Base-by-base conservation (phyloP, 2,888 invertebrate genomes). In the Agonopterix subpropinquella region DNA sequence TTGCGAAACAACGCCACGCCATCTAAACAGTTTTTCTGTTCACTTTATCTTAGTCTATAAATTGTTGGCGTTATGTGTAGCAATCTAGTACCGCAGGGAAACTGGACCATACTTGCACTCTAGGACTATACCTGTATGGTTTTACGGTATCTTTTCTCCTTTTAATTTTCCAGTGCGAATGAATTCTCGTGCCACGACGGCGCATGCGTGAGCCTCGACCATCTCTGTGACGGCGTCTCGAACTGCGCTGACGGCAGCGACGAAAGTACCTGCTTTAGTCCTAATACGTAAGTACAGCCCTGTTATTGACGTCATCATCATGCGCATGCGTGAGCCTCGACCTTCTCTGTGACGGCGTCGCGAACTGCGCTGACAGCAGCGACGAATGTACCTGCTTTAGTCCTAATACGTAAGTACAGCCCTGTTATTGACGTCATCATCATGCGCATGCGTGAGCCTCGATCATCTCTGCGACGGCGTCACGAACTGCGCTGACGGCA, bases 171-270 rank as follows among this genome's bases (percentile, higher is more conserved):
- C 65, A 77, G 77, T 11, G 3, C 5, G 1, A 54, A 61, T 1
- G 73, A 78, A 51, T 66, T 64, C 47, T 8, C 51, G 0, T 79
- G 79, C 36, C 35, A 35, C 0, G 71, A 77, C 39, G 69, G 74
- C 0, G 44, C 57, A 1, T 79, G 79, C 52, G 50, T 77, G 18
- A 59, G 53, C 2, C 10, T 57, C 1, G 50, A 51, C 8, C 48
- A 50, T 0, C 36, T 65, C 2, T 79, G 78, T 48, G 70, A 79
- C 10, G 75, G 74, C 0, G 10, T 2, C 0, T 11, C 2, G 0
- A 65, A 78, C 55, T 79, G 79, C 47, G 36, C 45, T 0, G 67
- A 71, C 11, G 65, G 64, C 0, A 58, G 61, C 2, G 78, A 79
- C 47, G 78, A 78, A 49, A 11, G 8, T 1, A 10, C 10, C 11